Conservation (phyloP, 2,888 invertebrate genomes). For the Cerastoderma edule region DNA sequence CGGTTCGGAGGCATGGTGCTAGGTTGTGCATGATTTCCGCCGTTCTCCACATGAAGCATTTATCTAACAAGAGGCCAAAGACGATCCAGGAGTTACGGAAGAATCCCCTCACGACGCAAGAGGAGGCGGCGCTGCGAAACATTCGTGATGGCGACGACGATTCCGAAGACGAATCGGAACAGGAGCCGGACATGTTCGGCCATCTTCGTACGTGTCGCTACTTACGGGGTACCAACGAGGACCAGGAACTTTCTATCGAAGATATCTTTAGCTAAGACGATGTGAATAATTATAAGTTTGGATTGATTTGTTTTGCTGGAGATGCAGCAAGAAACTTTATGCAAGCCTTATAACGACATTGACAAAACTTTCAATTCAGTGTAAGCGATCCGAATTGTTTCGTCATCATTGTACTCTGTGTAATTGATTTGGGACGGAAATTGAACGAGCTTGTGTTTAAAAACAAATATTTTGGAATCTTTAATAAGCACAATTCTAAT, state of each 20-base stretch:
- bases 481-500: too few species aligned
- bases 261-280: conserved; percentile 48
- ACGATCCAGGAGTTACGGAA: conserved; percentile 34
- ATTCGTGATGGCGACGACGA: conserved; percentile 1
- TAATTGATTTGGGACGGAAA: too few species aligned
- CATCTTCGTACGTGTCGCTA: conserved; percentile 42
- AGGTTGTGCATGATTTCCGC: conserved; percentile 51
- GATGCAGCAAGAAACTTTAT: too few species aligned
- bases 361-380: too few species aligned
- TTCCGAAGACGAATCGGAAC: conserved; percentile 18
- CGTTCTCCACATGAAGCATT: conserved; percentile 44
- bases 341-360: too few species aligned
- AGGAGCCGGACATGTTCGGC: conserved; percentile 20
- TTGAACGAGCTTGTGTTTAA: too few species aligned
- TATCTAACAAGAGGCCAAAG: conserved; percentile 34
- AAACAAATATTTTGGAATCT: too few species aligned
- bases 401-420: too few species aligned
- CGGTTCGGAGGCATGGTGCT: conserved; percentile 35
- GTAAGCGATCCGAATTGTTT: too few species aligned
- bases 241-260: conserved; percentile 46
- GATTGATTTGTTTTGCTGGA: too few species aligned
- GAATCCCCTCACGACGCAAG: conserved; percentile 31
- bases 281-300: too few species aligned
- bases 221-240: conserved; percentile 35
- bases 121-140: conserved; percentile 23